These are phyloP conservation scores for Malthinus seriepunctatus DNA, from an alignment of 2,888 invertebrate genomes.

Conservation along the genomic window DNA sequence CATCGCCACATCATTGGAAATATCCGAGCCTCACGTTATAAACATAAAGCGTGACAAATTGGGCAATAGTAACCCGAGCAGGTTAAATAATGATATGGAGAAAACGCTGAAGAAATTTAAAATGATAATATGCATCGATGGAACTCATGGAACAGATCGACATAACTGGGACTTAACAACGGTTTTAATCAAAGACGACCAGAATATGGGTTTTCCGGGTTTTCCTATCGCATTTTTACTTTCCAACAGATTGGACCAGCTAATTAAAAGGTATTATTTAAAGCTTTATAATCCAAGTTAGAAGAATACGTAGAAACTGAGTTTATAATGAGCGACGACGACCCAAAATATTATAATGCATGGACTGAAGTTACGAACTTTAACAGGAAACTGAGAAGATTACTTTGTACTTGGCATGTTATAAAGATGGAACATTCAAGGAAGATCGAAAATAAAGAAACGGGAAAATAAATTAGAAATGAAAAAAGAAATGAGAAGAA, in stretches of 20 bases:
- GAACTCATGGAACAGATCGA: slow-evolving; percentile 12
- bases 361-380: slow-evolving; percentile 9
- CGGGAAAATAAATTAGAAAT: background rate
- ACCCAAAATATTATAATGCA: slow-evolving; percentile 30
- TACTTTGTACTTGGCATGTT: background rate
- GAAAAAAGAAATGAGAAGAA: slow-evolving; percentile 16
- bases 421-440: background rate
- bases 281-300: slow-evolving; percentile 22
- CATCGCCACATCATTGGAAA: too few species aligned
- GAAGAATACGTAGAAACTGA: background rate
- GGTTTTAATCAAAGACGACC: background rate
- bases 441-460: too few species aligned
- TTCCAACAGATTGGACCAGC: slow-evolving; percentile 9
- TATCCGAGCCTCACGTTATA: too few species aligned
- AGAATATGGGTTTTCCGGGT: slow-evolving; percentile 16
- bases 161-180: background rate
- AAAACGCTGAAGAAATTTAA: slow-evolving; percentile 3
- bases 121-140: slow-evolving; percentile 17
- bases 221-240: slow-evolving; percentile 15
- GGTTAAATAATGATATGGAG: background rate
- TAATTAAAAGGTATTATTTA: slow-evolving; percentile 19
- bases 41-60: too few species aligned
- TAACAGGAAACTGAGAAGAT: background rate
- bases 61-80: too few species aligned
- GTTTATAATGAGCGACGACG: slow-evolving; percentile 29